A percentile compares a stretch with the other conserved stretches of the same genome.
Evolutionary conservation across 2,113 vertebrate genomes (phyloP).

Genomic region (Aspiorhynchus laticeps): DNA sequence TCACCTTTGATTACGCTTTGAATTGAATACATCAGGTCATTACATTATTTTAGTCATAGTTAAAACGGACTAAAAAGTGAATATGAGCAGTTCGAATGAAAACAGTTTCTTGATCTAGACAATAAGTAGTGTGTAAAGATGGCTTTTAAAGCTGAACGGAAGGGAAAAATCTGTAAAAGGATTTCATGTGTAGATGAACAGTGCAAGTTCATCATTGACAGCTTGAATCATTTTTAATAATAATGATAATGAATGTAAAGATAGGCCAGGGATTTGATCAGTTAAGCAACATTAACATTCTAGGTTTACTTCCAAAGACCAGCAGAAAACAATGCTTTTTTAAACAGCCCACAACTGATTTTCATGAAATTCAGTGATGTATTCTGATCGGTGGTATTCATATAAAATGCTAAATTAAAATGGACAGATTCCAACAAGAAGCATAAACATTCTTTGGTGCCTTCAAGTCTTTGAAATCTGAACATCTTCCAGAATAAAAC

Average conservation of each 20-base stretch:
- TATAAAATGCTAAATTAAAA: background rate
- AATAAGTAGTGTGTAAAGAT: background rate
- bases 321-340: background rate
- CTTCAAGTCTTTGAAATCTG: background rate
- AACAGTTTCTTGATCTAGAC: background rate
- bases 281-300: background rate
- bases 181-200: background rate
- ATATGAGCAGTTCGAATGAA: background rate
- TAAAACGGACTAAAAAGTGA: constrained; percentile 41
- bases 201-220: background rate
- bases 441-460: constrained; percentile 29
- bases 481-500: background rate
- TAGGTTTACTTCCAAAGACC: background rate
- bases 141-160: background rate
- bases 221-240: background rate
- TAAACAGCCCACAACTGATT: background rate
- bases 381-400: background rate
- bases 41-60: constrained; percentile 54
- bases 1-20: constrained; percentile 15
- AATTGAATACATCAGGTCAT: constrained; percentile 26
- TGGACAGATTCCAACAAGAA: no score
- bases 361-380: background rate
- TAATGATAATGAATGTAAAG: background rate
- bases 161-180: background rate
- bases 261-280: background rate